Conservation (phyloP, 2,113 vertebrate species). For the Microcebus jonahi region DNA sequence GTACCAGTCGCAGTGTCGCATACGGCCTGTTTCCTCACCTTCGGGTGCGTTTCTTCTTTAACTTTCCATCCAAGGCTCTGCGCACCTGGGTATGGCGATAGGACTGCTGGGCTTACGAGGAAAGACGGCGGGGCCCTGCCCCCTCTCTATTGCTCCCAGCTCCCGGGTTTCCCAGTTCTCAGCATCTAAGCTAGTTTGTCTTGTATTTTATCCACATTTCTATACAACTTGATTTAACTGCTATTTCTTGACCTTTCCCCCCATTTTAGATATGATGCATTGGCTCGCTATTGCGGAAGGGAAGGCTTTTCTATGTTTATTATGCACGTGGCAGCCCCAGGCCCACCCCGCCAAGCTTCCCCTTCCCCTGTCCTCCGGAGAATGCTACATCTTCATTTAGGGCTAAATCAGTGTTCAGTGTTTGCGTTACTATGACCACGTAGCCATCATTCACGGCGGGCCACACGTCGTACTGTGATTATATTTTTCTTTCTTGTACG, state of each 20-base stretch:
- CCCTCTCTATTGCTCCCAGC: background rate
- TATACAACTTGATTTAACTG: background rate
- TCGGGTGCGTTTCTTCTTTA: background rate
- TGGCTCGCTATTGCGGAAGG: background rate
- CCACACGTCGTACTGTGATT: background rate
- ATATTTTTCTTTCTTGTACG: conserved; percentile 31
- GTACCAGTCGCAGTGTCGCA: fast-evolving
- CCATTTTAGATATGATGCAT: background rate
- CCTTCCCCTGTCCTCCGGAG: background rate
- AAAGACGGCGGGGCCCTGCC: background rate
- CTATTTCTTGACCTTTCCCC: background rate
- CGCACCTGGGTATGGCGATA: background rate
- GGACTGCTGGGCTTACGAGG: background rate
- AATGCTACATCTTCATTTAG: conserved; percentile 21
- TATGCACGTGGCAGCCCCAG: background rate
- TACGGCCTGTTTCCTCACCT: background rate
- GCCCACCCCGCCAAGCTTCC: background rate
- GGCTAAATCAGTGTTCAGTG: background rate
- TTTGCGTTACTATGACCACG: background rate
- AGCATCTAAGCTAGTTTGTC: background rate
- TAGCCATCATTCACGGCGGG: background rate
- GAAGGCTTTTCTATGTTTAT: background rate
- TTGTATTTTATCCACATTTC: background rate
- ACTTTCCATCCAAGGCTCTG: background rate
- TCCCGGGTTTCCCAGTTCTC: background rate